A percentile compares a stretch with the other conserved stretches of the same genome.
Conservation (phyloP, 2,888 invertebrate genomes). For the Amorpha juglandis region DNA sequence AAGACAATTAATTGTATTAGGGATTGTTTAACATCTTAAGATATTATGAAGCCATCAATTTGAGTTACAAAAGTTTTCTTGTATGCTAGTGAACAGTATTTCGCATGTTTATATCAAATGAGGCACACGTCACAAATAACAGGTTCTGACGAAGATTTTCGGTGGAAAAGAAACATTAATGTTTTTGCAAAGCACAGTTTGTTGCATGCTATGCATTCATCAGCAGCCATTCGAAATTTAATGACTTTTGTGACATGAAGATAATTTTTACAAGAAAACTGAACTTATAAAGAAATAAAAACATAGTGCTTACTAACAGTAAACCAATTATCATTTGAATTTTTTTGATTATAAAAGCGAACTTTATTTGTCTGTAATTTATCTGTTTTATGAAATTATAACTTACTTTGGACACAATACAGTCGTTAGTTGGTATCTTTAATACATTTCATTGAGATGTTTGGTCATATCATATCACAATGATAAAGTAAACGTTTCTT, state of each 20-base stretch:
- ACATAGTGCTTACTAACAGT: neutral
- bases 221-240: neutral
- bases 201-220: constrained; percentile 13
- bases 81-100: neutral
- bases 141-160: neutral
- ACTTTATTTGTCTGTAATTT: neutral
- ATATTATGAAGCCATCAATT: neutral
- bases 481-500: too few species aligned
- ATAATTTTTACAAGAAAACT: neutral
- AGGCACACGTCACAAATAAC: neutral
- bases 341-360: neutral
- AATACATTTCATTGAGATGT: too few species aligned
- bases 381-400: neutral
- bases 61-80: neutral
- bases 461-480: too few species aligned
- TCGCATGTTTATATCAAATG: constrained; percentile 6
- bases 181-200: neutral
- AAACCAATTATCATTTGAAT: neutral
- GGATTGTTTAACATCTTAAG: neutral
- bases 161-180: neutral
- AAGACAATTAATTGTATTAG: neutral
- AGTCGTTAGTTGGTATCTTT: neutral
- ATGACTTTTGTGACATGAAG: neutral
- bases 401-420: neutral
- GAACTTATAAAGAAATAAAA: neutral